These are phyloP conservation scores for Pycnomerus fuliginosus DNA, from an alignment of 2,888 invertebrate genomes.

Conservation along the genomic window DNA sequence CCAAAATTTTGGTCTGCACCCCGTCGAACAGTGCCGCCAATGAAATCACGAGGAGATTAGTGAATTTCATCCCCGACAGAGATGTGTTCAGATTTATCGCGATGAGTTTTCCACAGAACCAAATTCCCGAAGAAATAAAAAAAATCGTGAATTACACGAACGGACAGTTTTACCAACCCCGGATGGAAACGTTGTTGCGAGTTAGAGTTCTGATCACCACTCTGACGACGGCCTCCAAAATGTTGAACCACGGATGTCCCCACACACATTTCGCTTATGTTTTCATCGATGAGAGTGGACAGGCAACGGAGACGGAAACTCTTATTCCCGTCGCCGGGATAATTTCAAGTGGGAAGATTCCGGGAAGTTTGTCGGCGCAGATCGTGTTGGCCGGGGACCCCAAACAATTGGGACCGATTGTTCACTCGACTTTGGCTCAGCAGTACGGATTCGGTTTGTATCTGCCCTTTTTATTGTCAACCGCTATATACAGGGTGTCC, in stretches of 20 bases:
- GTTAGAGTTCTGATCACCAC: slow-evolving; percentile 65
- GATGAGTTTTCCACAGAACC: slow-evolving; percentile 43
- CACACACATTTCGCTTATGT: slow-evolving; percentile 63
- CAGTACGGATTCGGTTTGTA: slow-evolving; percentile 50
- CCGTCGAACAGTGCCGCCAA: slow-evolving; percentile 71
- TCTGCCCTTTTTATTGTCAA: too few relatives aligned
- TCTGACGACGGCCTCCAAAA: slow-evolving; percentile 57
- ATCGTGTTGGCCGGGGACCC: slow-evolving; percentile 72
- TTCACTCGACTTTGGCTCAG: slow-evolving; percentile 52
- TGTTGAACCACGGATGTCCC: slow-evolving; percentile 41
- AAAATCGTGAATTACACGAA: slow-evolving; percentile 53
- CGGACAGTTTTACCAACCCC: slow-evolving; percentile 51
- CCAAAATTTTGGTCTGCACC: slow-evolving; percentile 61
- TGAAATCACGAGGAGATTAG: slow-evolving; percentile 58
- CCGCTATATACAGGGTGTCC: too few relatives aligned
- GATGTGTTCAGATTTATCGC: slow-evolving; percentile 52
- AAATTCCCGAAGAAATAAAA: slow-evolving; percentile 45
- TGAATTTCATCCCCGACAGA: slow-evolving; percentile 37
- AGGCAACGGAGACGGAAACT: slow-evolving; percentile 67
- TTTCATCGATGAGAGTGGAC: slow-evolving; percentile 75
- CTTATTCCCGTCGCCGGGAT: slow-evolving; percentile 58
- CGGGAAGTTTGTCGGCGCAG: slow-evolving; percentile 49
- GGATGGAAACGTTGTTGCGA: slow-evolving; percentile 54
- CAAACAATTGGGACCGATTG: slow-evolving; percentile 67
- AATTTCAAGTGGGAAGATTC: slow-evolving; percentile 29